phyloP scores from a whole-genome alignment of 2,113 vertebrate genomes.

The Sylvicapra grimmia region DNA sequence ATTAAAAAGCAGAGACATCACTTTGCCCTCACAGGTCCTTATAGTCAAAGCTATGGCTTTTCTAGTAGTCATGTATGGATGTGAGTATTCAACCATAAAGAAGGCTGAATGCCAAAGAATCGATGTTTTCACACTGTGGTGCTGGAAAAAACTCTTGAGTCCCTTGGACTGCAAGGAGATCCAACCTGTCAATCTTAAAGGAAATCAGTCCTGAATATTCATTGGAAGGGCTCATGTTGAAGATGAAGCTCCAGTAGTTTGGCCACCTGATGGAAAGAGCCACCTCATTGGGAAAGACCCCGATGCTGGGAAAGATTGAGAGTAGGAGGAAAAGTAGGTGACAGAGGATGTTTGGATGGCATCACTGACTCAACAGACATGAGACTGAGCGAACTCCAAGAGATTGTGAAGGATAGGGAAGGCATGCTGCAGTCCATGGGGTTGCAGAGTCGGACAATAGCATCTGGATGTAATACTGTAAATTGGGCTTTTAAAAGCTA shows the following conservation, averaged over 20 bases:
- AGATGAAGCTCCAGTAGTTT: background rate
- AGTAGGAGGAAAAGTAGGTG: background rate
- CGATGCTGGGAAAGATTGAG: background rate
- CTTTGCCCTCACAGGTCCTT: background rate
- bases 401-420: background rate
- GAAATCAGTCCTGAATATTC: background rate
- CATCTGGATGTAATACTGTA: background rate
- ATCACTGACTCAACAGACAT: background rate
- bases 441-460: background rate
- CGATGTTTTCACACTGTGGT: background rate
- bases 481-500: background rate
- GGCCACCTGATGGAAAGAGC: background rate
- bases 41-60: background rate
- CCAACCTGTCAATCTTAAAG: background rate
- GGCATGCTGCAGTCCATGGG: background rate
- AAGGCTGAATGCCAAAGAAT: background rate
- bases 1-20: background rate
- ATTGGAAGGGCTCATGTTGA: background rate
- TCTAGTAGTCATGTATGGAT: background rate
- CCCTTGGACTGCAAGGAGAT: background rate
- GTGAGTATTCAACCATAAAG: background rate
- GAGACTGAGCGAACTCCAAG: background rate
- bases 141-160: background rate
- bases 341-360: background rate
- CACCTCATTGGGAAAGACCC: background rate